These are phyloP conservation scores for Sinocyclocheilus grahami DNA, from an alignment of 2,113 vertebrate species.

Conservation along the genomic window DNA sequence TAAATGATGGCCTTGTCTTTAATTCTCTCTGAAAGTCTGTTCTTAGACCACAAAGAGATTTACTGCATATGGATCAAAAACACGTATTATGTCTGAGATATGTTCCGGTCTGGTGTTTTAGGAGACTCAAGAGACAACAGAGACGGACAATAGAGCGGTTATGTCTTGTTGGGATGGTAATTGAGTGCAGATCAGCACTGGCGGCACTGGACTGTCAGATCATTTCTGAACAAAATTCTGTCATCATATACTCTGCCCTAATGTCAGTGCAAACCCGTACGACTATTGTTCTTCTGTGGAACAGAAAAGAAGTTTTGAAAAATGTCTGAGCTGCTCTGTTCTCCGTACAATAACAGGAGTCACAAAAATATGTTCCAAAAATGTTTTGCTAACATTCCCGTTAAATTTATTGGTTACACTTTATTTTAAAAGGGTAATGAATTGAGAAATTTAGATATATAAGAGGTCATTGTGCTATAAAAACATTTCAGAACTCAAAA, in stretches of 20 bases:
- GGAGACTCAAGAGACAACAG: conserved; percentile 46
- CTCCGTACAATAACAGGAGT: background rate
- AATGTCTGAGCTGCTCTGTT: background rate
- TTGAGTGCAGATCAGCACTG: background rate
- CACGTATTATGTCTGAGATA: conserved; percentile 57
- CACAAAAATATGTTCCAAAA: background rate
- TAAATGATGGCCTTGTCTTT: conserved; percentile 2
- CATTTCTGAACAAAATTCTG: background rate
- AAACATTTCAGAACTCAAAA: no score
- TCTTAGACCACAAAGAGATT: conserved; percentile 46
- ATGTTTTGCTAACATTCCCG: no score
- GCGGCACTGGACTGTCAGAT: background rate
- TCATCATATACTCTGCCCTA: background rate
- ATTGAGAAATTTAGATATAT: no score
- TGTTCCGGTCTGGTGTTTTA: conserved; percentile 60
- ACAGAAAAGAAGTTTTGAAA: background rate
- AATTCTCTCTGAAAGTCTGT: conserved; percentile 41
- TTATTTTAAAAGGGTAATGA: no score
- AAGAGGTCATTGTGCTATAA: no score
- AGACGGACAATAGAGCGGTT: background rate
- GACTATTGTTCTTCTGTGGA: background rate
- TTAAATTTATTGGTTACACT: no score
- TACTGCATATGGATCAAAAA: conserved; percentile 45
- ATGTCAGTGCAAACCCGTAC: background rate
- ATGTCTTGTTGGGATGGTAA: conserved; percentile 3